Conservation (phyloP, 2,113 vertebrate genomes). For the Strigops habroptila region DNA sequence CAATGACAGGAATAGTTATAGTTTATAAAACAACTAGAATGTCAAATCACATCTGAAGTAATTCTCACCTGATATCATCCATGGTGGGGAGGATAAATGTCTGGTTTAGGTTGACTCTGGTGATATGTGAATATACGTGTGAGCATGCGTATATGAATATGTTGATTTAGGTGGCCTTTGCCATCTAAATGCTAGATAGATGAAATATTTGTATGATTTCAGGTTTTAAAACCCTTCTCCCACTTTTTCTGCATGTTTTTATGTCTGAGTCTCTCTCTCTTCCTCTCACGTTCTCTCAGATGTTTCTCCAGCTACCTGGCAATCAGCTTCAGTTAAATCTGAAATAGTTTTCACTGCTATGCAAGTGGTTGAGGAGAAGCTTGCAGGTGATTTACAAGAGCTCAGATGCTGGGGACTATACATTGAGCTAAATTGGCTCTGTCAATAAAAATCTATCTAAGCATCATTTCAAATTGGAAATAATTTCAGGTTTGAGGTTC, state of each 20-base stretch:
- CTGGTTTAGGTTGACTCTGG: background rate
- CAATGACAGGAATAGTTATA: background rate
- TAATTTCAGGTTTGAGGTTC: conserved; percentile 3
- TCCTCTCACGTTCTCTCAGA: background rate
- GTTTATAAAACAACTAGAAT: background rate
- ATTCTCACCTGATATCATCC: background rate
- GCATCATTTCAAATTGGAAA: conserved; percentile 23
- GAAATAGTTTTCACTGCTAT: background rate
- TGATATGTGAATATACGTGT: background rate
- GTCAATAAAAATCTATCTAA: conserved; percentile 19
- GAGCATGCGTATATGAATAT: background rate
- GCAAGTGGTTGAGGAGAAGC: background rate
- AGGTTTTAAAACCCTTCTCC: background rate
- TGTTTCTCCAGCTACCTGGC: background rate
- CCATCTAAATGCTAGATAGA: background rate
- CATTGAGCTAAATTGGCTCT: background rate
- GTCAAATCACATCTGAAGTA: background rate
- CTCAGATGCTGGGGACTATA: background rate
- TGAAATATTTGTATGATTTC: background rate
- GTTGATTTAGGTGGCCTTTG: background rate
- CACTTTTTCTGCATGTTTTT: background rate
- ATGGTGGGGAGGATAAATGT: background rate
- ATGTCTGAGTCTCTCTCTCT: background rate
- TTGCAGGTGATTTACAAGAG: background rate
- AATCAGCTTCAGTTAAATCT: background rate